Evolutionary conservation across 2,888 invertebrate genomes (phyloP).

Genomic region (Linnaemya tessellans): DNA sequence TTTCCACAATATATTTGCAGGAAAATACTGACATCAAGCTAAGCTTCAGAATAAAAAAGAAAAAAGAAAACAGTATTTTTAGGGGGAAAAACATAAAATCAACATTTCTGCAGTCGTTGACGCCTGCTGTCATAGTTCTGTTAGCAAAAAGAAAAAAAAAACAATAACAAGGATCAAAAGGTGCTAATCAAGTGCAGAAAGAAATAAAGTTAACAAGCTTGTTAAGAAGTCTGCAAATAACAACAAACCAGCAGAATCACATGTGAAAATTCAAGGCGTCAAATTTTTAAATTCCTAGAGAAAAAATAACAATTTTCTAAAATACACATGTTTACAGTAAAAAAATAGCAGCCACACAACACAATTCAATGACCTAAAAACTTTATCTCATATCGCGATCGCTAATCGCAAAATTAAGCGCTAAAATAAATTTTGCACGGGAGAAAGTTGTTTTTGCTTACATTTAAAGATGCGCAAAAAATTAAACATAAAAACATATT

Average conservation of each 20-base stretch:
- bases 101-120: constrained; percentile 24
- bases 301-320: neutral
- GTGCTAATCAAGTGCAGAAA: constrained; percentile 56
- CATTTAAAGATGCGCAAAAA: no score
- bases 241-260: constrained; percentile 3
- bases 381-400: neutral
- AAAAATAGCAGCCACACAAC: neutral
- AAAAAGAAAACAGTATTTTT: neutral
- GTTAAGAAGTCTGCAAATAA: constrained; percentile 51
- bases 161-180: constrained; percentile 40
- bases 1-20: no score
- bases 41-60: neutral
- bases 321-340: neutral
- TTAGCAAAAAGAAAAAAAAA: constrained; percentile 23
- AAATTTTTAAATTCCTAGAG: constrained; percentile 38
- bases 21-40: no score
- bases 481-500: no score
- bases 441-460: neutral
- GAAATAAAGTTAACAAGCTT: constrained; percentile 57
- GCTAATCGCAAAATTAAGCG: neutral
- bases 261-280: constrained; percentile 55
- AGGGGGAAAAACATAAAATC: neutral
- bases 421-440: no score
- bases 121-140: constrained; percentile 46
- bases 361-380: neutral